Base-by-base conservation (phyloP, 2,888 invertebrate genomes). In the Macrosoma leucophasiata region DNA sequence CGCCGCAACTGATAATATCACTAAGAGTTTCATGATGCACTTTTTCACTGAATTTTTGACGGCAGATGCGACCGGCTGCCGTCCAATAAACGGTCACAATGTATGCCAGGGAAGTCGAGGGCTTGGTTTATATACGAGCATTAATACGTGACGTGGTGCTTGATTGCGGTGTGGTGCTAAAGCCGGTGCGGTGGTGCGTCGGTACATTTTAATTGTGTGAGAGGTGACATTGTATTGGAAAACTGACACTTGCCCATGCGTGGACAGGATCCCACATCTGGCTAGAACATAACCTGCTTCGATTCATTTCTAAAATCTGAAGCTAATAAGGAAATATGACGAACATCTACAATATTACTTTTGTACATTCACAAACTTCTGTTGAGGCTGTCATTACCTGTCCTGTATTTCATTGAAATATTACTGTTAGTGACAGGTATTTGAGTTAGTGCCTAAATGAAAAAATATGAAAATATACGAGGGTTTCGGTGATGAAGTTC, bases 121-220 rank as follows among this genome's bases (percentile, higher is more conserved):
- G 73, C 74, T 78, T 71, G 73, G 77, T 79, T 78, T 85, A 84
- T 84, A 85, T 85, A 85, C 76, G 63, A 76, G 82, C 82, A 84
- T 82, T 84, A 82, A 84, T 79, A 84, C 84, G 84, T 84, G 84
- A 82, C 48, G 63, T 69, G 82, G 46, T 65, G 55, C 45, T 62
- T 47, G 67, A 78, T 74, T 76, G 72, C 62, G 62, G 48, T 42
- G 55, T 53, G 62, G 57, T 52, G 59, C 71, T 68, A 66, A 69
- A 69, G 69, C 68, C 57, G 58, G 48, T 58, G 48, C 65, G 53
- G 58, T 50, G 38, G 57, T 57, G 50, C 46, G 61, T 63, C 56
- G 57, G 59, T 72, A 70, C 68, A 74, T 73, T 71, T 72, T 70
- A 73, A 72, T 71, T 65, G 62, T 55, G 58, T 47, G 58, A 60